Evolutionary conservation across 30 jellyfish, hydroid and myxozoan species (phyloP).

Genomic region (Hydra vulgaris): DNA sequence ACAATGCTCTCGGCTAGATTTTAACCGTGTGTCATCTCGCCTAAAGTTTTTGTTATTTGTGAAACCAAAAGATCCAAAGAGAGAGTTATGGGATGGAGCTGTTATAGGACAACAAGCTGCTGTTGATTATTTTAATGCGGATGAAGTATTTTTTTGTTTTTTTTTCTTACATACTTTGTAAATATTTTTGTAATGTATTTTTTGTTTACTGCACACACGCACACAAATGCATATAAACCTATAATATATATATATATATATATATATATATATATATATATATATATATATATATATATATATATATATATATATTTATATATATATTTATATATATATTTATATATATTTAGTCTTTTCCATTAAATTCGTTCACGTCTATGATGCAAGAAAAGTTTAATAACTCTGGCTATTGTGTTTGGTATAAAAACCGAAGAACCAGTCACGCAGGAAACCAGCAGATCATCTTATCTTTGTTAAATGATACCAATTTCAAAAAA

Average conservation of each 20-base stretch:
- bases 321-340: no score
- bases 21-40: neutral
- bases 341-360: slow-evolving; percentile 73
- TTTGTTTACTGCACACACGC: no score
- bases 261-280: no score
- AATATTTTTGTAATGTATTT: neutral
- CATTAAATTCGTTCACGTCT: slow-evolving; percentile 37
- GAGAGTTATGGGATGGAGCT: slow-evolving; percentile 98
- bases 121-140: slow-evolving; percentile 68
- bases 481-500: neutral
- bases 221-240: no score
- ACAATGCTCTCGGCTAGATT: neutral
- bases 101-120: slow-evolving; percentile 73
- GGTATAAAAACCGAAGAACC: slow-evolving; percentile 33
- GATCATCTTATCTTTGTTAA: neutral
- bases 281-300: no score
- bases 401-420: slow-evolving; percentile 34
- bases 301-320: no score
- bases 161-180: neutral
- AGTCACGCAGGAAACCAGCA: neutral
- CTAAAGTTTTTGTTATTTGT: slow-evolving; percentile 33
- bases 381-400: slow-evolving; percentile 39
- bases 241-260: no score
- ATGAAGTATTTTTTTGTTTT: slow-evolving; percentile 33
- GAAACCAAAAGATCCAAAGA: slow-evolving; percentile 55